Evolutionary conservation across 2,888 invertebrate genomes (phyloP).

Genomic region (Gerris lacustris): DNA sequence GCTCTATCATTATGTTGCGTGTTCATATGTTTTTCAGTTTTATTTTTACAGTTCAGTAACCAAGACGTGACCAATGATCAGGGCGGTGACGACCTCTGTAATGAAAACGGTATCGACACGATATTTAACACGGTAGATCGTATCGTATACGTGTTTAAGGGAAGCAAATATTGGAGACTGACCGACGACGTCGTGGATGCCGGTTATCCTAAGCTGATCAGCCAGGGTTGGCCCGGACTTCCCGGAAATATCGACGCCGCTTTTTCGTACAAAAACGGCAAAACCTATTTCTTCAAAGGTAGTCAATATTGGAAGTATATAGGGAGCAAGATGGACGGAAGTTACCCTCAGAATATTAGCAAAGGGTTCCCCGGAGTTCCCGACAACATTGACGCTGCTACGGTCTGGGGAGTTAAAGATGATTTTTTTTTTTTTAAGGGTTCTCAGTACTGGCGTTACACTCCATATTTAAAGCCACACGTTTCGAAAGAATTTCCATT

Average conservation of each 20-base stretch:
- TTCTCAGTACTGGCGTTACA: slow-evolving; percentile 51
- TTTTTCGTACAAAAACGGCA: slow-evolving; percentile 88
- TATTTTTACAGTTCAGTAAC: too few species aligned
- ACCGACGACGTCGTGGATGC: slow-evolving; percentile 71
- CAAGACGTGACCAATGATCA: slow-evolving; percentile 35
- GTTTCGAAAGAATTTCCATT: slow-evolving; percentile 81
- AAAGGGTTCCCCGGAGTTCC: slow-evolving; percentile 92
- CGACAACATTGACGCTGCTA: slow-evolving; percentile 80
- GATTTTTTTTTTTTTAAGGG: slow-evolving; percentile 96
- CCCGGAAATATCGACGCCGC: slow-evolving; percentile 85
- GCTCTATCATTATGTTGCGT: too few species aligned
- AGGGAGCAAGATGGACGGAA: slow-evolving; percentile 68
- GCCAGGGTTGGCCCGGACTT: slow-evolving; percentile 69
- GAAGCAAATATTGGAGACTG: slow-evolving; percentile 63
- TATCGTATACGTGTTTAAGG: slow-evolving; percentile 79
- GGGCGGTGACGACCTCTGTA: slow-evolving; percentile 63
- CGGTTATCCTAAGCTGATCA: slow-evolving; percentile 80
- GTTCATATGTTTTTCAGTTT: slow-evolving; percentile 22
- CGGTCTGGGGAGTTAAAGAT: slow-evolving; percentile 95
- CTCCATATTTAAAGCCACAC: slow-evolving; percentile 72
- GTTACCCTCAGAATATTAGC: slow-evolving; percentile 82
- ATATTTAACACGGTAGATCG: slow-evolving; percentile 82
- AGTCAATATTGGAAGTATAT: slow-evolving; percentile 85
- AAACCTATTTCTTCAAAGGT: slow-evolving; percentile 95
- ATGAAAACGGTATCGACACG: slow-evolving; percentile 72